Base-by-base conservation (phyloP, 2,888 invertebrate species). In the Pinctada fucata region DNA sequence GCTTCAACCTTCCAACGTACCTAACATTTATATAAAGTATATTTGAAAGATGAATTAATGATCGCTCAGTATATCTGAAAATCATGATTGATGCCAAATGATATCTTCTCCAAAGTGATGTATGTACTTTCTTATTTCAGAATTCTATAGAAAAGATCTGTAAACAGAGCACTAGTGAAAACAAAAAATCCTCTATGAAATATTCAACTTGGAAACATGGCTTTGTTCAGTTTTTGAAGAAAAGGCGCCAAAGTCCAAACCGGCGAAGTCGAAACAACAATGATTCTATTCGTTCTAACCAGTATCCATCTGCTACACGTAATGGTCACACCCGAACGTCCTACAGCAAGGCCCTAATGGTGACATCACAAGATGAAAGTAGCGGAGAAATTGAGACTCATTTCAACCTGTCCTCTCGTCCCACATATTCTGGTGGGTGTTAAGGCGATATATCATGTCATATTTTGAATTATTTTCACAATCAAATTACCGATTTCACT, bases 141-240 rank as follows among this genome's bases (percentile, higher is more conserved):
- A 87, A 87, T 79, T 85, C 83, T 49, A 70, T 82, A 50, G 84
- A 81, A 69, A 85, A 79, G 77, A 74, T 82, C 69, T 83, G 78
- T 73, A 85, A 82, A 77, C 79, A 82, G 76, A 84, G 83, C 75
- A 80, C 78, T 68, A 78, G 76, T 50, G 85, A 86, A 64, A 78
- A 69, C 47, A 86, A 87, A 78, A 86, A 86, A 78, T 79, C 83
- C 45, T 78, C 74, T 78, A 66, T 82, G 50, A 87, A 87, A 84
- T 83, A 80, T 72, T 82, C 86, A 66, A 84, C 86, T n/a, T 89
- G 89, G 89, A 86, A 87, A 82, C 83, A 88, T 82, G 88, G 88
- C 75, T 88, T 90, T 86, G 88, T 86, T 74, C 88, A 89, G 80
- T 87, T 90, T 76, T 80, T 90, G 75, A 88, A 86, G 83, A 87